Evolutionary conservation across 2,888 invertebrate genomes (phyloP), one percentile per base, ranked within the genome.

Genomic region (Pelosia muscerda): DNA sequence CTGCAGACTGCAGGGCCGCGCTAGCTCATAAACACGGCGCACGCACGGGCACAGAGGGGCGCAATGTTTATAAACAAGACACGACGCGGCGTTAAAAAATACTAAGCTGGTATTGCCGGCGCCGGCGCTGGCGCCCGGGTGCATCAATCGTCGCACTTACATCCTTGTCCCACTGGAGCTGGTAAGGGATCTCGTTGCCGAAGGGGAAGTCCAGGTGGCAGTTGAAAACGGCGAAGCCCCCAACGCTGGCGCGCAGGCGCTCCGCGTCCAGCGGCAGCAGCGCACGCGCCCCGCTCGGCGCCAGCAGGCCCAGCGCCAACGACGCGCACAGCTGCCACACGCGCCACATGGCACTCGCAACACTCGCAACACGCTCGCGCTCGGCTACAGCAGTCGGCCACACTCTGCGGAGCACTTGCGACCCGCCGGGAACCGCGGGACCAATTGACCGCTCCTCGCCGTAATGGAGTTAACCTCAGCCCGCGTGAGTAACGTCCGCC

Each of bases 121-220:
- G 9, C 19, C 11, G 42, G 11, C 13, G 42, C 11, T 2, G 42
- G n/a, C n/a, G n/a, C n/a, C n/a, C 11, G 42, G 42, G 42, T 15
- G 42, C 42, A 2, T 42, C 11, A 28, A 9, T 19, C 10, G 10
- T 11, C 2, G 15, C 13, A 82, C 97, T 97, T 94, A 98, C 98
- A 88, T 97, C 97, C 93, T 98, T 98, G 86, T 97, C 97, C 98
- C 98, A 99, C 87, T 97, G 97, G 68, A 99, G 95, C 84, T 97
- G 97, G 90, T 98, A 98, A 11, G 98, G 97, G 82, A 98, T 97
- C 83, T 97, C 96, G 86, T 97, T 96, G 85, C 97, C 97, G 89
- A 98, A 97, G 74, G 98, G 98, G 91, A 98, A 98, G 92, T 98
- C 97, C 82, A 98, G 96, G 82, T 97, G 96, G 92, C 98, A 98